A percentile compares a stretch with the other conserved stretches of the same genome.
Evolutionary conservation across 1,140 invertebrate genomes (phyloP).

Genomic region (Portunus trituberculatus): DNA sequence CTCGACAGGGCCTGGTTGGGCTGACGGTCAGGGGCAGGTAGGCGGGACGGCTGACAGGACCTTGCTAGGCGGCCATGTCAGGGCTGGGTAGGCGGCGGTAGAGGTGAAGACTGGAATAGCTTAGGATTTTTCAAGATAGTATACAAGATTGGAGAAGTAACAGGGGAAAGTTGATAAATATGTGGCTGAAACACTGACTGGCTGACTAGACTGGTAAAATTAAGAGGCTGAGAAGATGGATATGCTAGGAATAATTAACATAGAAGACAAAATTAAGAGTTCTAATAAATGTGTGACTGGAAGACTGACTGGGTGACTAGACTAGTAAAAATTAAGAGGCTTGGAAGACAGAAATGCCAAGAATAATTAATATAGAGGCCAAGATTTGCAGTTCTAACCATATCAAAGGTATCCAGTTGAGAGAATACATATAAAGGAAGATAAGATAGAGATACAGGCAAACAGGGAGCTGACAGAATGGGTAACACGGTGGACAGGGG

Average conservation of each 20-base stretch:
- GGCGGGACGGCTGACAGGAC: background rate
- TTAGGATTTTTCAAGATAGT: no score
- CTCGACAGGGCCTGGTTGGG: background rate
- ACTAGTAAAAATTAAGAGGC: background rate
- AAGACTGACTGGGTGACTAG: background rate
- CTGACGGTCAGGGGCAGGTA: background rate
- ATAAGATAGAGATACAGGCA: no score
- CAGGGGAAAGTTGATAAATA: background rate
- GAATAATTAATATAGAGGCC: background rate
- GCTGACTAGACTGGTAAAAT: background rate
- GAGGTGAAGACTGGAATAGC: background rate
- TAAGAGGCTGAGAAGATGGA: background rate
- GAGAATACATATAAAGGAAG: no score
- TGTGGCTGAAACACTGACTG: background rate
- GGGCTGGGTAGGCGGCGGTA: background rate
- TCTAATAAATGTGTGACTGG: background rate
- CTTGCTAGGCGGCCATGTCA: background rate
- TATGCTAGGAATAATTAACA: background rate
- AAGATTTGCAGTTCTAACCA: background rate
- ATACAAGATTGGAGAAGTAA: background rate
- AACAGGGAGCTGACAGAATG: background rate
- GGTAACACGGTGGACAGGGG: background rate
- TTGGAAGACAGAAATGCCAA: background rate
- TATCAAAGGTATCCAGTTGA: no score
- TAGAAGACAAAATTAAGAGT: background rate